These are phyloP conservation scores for Chlorodrepanis virens DNA, from an alignment of 2,113 vertebrate genomes.

Conservation along the genomic window DNA sequence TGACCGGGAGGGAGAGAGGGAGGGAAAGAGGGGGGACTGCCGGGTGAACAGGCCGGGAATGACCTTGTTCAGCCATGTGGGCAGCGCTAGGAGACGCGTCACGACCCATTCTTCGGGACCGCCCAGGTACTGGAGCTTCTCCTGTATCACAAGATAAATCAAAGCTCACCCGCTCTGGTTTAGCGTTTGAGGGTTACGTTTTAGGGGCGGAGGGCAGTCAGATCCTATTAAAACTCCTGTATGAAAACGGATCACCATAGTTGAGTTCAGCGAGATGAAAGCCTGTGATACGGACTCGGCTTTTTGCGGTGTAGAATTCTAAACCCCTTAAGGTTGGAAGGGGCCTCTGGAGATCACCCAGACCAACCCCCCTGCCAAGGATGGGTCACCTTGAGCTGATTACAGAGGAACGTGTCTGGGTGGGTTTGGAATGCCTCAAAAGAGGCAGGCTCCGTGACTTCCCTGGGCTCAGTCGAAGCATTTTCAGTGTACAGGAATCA, in stretches of 20 bases:
- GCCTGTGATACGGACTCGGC: fast-evolving
- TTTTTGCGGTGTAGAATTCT: not conserved
- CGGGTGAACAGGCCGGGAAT: fast-evolving
- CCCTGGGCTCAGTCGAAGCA: not conserved
- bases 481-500: not conserved
- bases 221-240: fast-evolving
- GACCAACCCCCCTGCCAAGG: too few relatives aligned
- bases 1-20: not conserved
- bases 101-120: fast-evolving
- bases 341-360: not conserved
- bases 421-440: not conserved
- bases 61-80: fast-evolving
- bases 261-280: not conserved
- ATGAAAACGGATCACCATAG: fast-evolving
- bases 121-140: fast-evolving
- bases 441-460: not conserved
- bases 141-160: fast-evolving
- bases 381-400: not conserved
- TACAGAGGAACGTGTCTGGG: fast-evolving
- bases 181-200: too few relatives aligned
- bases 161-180: too few relatives aligned
- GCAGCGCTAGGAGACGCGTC: too few relatives aligned
- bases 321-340: not conserved
- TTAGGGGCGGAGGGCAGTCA: fast-evolving
- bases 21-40: too few relatives aligned